Conservation (phyloP, 2,113 vertebrate species). For the Dinomys branickii region DNA sequence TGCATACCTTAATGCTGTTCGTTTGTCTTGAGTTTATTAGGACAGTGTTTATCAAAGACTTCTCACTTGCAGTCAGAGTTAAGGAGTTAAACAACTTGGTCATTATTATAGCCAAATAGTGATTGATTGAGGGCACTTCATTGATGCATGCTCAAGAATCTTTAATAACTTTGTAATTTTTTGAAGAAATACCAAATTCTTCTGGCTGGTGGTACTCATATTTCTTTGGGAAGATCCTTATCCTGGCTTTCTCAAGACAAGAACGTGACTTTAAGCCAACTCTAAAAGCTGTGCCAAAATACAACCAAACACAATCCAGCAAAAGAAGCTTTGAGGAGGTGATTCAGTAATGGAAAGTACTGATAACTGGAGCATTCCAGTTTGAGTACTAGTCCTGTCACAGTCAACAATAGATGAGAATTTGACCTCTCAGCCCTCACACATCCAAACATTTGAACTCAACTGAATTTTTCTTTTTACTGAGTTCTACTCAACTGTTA, state of each 20-base stretch:
- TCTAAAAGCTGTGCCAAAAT: neutral
- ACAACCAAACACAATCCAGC: neutral
- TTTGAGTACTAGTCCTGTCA: neutral
- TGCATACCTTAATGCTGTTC: neutral
- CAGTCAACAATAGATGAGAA: slow-evolving; percentile 19
- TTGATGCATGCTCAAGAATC: neutral
- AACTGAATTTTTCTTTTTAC: neutral
- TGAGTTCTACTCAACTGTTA: neutral
- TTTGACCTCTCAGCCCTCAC: neutral
- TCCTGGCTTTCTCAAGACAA: neutral
- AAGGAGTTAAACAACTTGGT: neutral
- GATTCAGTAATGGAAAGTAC: neutral
- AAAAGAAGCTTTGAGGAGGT: neutral
- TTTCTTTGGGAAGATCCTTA: neutral
- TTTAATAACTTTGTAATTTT: neutral
- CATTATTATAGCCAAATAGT: neutral
- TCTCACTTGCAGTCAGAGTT: neutral
- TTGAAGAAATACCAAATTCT: slow-evolving; percentile 26
- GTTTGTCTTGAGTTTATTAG: neutral
- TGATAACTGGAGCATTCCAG: neutral
- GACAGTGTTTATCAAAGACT: neutral
- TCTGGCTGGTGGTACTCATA: neutral
- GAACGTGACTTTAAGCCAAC: neutral
- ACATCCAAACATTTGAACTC: neutral
- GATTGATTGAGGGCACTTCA: neutral